A percentile compares a stretch with the other conserved stretches of the same genome.
Evolutionary conservation across 2,888 invertebrate genomes (phyloP).

Genomic region (Dasysyrphus albostriatus): DNA sequence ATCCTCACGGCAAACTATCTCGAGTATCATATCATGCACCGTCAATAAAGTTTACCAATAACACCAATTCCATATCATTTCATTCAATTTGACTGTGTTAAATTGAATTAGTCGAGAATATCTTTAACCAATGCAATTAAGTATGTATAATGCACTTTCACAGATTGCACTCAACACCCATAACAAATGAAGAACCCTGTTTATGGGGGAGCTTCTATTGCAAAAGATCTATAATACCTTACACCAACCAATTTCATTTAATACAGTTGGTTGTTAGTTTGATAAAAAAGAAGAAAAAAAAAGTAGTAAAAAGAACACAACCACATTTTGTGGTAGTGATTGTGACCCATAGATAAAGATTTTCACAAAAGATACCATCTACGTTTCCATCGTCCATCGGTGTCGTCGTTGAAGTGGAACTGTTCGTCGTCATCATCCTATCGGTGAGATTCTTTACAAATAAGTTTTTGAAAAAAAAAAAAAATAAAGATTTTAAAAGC

Average conservation of each 20-base stretch:
- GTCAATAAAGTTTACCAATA: background rate
- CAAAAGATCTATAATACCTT: conserved; percentile 30
- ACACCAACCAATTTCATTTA: background rate
- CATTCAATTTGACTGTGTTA: conserved; percentile 36
- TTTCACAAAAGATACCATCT: conserved; percentile 9
- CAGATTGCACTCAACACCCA: conserved; percentile 45
- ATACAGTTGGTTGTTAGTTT: background rate
- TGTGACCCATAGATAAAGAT: conserved; percentile 27
- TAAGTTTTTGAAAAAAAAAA: background rate
- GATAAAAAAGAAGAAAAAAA: background rate
- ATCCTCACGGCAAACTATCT: background rate
- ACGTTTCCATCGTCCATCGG: background rate
- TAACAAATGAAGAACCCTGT: background rate
- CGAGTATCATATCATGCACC: too few species aligned
- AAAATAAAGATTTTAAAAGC: background rate
- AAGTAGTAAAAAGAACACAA: background rate
- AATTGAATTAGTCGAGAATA: conserved; percentile 59
- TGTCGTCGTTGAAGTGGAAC: background rate
- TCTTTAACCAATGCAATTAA: conserved; percentile 60
- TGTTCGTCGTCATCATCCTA: background rate
- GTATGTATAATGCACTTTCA: conserved; percentile 63
- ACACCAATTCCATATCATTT: background rate
- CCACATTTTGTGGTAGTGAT: background rate
- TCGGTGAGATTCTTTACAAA: background rate
- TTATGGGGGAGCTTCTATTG: conserved; percentile 28